Conservation (phyloP, 2,113 vertebrate genomes). For the Nestor notabilis region DNA sequence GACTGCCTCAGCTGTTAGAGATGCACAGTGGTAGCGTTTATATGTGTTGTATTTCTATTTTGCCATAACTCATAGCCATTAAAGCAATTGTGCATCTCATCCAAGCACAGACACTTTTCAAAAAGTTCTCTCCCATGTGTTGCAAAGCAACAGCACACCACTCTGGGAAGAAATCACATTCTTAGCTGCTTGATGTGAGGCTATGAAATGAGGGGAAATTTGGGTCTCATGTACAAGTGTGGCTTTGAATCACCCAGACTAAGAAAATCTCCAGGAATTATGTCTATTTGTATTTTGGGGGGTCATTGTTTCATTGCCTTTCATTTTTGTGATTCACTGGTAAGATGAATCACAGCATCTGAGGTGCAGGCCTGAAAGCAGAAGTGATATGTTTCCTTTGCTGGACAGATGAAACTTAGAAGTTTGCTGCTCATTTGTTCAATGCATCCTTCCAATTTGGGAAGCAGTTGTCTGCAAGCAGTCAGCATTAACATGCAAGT, state of each 20-base stretch:
- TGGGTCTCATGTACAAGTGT: neutral
- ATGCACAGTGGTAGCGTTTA: neutral
- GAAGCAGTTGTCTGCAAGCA: neutral
- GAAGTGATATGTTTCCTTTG: accelerated
- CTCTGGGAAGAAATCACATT: neutral
- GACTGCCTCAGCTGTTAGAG: neutral
- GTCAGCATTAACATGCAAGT: neutral
- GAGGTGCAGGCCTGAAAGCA: neutral
- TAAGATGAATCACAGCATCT: neutral
- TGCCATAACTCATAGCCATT: neutral
- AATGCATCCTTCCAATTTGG: neutral
- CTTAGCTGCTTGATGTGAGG: neutral
- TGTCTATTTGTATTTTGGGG: neutral
- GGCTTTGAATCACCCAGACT: neutral
- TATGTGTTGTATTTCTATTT: neutral
- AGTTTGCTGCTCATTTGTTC: neutral
- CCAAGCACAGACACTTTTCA: neutral
- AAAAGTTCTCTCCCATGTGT: neutral
- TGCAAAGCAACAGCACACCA: neutral
- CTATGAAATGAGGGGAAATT: neutral
- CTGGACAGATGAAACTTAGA: neutral
- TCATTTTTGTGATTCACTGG: neutral
- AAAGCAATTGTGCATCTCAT: neutral
- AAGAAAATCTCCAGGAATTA: neutral
- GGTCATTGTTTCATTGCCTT: neutral